Evolutionary conservation across 2,888 invertebrate species (phyloP), one percentile per base, ranked within the genome.

Genomic region (Steromphala cineraria): DNA sequence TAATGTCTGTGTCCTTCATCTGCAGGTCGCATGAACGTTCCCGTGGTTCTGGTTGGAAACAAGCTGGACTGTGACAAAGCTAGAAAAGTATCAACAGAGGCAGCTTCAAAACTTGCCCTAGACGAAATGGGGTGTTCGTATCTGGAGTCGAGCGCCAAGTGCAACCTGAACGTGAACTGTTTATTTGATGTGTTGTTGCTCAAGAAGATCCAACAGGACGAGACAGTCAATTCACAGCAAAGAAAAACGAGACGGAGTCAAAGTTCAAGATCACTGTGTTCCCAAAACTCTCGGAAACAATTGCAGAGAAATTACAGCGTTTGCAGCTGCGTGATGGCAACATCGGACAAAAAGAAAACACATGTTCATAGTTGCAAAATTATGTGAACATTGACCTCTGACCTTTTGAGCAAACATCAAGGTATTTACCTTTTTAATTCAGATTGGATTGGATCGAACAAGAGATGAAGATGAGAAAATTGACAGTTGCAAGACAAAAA

Each of bases 121-220:
- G 78, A 78, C 4, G 78, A 78, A 19, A 56, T 78, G 24, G 62
- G 40, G 17, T 78, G 78, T 40, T 78, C 62, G 4, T 53, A 78
- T 13, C 24, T 78, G 17, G 78, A 78, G 46, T 36, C 78, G 13
- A 78, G 78, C 36, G 78, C 78, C 46, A 62, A 78, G 21, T 78
- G 78, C 28, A 78, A 78, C 52, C 78, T 78, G 19, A 78, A 78
- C 46, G 78, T 78, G 13, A 24, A 78, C 15, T 62, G 62, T n/a
- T 40, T 78, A 40, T 78, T 78, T 19, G 40, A 62, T 13, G 40
- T 78, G 15, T 21, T 78, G 62, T 24, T 78, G 7, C 53, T 78
- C 17, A 75, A 75, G 52, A 52, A 62, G 75, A 52, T 24, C 52
- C 40, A 75, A 13, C 24, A 46, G 17, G 52, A 75, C 40, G 52